These are phyloP conservation scores for Tamias sibiricus DNA, from an alignment of 2,113 vertebrate genomes.

Conservation along the genomic window DNA sequence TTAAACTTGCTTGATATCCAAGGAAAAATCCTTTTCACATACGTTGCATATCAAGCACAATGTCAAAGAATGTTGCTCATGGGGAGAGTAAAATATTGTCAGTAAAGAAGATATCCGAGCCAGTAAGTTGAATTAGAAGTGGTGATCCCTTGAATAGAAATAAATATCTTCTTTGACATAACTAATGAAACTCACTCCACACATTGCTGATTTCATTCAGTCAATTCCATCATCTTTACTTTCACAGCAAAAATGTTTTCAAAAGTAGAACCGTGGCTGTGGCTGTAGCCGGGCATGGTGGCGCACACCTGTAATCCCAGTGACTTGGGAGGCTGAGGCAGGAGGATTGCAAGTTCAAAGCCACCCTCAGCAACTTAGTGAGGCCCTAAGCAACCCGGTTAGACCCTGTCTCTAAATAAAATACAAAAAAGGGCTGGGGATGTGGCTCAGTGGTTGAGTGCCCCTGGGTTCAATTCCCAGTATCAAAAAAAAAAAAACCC, in stretches of 20 bases:
- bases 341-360: neutral
- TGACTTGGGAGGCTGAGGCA: neutral
- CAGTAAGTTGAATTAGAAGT: conserved; percentile 67
- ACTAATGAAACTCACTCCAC: conserved; percentile 14
- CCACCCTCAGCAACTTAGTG: neutral
- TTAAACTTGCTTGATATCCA: neutral
- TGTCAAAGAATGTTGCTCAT: neutral
- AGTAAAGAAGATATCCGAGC: neutral
- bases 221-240: neutral
- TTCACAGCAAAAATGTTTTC: neutral
- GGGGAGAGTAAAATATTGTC: neutral
- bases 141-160: conserved; percentile 61
- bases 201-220: neutral
- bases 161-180: conserved; percentile 58
- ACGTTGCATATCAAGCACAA: neutral
- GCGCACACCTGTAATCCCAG: neutral
- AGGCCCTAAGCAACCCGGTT: neutral
- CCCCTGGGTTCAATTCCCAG: neutral
- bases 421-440: too few species aligned
- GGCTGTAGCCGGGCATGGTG: neutral
- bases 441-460: too few species aligned
- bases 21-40: neutral
- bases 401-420: neutral
- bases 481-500: neutral
- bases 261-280: neutral